phyloP scores from a whole-genome alignment of 2,113 vertebrate species.

The Nothocercus nigrocapillus region DNA sequence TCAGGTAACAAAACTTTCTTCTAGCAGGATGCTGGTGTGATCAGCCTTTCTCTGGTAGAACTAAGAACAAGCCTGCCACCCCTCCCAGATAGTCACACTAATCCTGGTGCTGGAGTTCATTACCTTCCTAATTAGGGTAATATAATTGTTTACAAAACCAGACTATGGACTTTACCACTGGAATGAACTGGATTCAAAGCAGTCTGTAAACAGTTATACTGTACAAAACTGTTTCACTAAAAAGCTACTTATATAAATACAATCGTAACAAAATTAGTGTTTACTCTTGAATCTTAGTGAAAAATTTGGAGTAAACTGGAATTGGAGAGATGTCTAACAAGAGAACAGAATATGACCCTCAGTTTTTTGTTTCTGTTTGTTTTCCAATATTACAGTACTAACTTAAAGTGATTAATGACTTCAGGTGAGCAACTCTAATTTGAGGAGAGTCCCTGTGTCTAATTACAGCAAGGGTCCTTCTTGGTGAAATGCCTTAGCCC shows the following conservation, averaged over 20 bases:
- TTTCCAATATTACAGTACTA: not conserved
- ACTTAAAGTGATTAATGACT: not conserved
- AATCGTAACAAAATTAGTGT: not conserved
- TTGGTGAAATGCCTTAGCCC: too few species aligned
- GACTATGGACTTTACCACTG: not conserved
- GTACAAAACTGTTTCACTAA: not conserved
- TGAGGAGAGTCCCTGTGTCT: not conserved
- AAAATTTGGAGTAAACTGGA: not conserved
- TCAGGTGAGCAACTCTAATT: not conserved
- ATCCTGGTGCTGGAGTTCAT: not conserved
- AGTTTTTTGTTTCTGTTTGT: not conserved
- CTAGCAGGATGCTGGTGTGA: not conserved
- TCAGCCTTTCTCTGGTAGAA: not conserved
- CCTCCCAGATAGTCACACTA: not conserved
- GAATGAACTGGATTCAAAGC: not conserved
- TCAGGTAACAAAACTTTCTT: not conserved
- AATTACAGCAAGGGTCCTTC: not conserved
- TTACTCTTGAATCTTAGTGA: not conserved
- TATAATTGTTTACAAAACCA: not conserved
- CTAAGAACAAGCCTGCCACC: not conserved
- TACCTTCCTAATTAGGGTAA: not conserved
- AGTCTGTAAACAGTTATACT: not conserved
- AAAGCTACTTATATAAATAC: not conserved
- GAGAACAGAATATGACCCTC: not conserved
- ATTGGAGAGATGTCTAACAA: not conserved